These are phyloP conservation scores for Bergia puertoricense DNA, from an alignment of 92 coral and sea anemone species.

Conservation along the genomic window DNA sequence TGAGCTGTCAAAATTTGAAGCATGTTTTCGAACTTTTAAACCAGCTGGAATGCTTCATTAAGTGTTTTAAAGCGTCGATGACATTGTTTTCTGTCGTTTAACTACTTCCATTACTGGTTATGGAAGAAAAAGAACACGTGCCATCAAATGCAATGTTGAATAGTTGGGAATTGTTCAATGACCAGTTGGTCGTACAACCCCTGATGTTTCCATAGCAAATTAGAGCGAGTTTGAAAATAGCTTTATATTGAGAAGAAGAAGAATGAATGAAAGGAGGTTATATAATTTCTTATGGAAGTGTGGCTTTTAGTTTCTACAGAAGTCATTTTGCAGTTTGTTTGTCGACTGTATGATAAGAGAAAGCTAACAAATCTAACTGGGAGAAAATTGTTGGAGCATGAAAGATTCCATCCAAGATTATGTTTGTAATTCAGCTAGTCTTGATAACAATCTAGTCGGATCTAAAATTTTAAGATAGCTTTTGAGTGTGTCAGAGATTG, in stretches of 20 bases:
- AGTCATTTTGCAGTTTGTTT: too few relatives aligned
- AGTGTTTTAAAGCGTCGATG: background rate
- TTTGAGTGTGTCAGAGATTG: background rate
- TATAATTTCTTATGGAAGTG: background rate
- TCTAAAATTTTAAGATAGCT: too few relatives aligned
- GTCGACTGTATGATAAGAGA: background rate
- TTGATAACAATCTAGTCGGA: background rate
- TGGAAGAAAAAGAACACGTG: background rate
- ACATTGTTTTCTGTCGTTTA: too few relatives aligned
- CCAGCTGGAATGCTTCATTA: background rate
- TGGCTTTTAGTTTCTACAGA: background rate
- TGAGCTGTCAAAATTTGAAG: background rate
- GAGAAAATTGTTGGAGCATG: background rate
- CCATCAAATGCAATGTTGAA: background rate
- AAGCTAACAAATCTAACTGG: background rate
- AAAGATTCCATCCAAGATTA: background rate
- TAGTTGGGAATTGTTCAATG: background rate
- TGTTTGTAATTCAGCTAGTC: background rate
- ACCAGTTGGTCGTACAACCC: background rate
- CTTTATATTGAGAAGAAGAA: too few relatives aligned
- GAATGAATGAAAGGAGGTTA: background rate
- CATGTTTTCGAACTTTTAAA: too few relatives aligned
- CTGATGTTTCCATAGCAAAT: background rate
- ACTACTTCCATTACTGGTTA: background rate
- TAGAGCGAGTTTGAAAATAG: background rate